These are phyloP conservation scores for Zaprionus kolodkinae DNA, from an alignment of 1,140 invertebrate genomes.

Conservation along the genomic window DNA sequence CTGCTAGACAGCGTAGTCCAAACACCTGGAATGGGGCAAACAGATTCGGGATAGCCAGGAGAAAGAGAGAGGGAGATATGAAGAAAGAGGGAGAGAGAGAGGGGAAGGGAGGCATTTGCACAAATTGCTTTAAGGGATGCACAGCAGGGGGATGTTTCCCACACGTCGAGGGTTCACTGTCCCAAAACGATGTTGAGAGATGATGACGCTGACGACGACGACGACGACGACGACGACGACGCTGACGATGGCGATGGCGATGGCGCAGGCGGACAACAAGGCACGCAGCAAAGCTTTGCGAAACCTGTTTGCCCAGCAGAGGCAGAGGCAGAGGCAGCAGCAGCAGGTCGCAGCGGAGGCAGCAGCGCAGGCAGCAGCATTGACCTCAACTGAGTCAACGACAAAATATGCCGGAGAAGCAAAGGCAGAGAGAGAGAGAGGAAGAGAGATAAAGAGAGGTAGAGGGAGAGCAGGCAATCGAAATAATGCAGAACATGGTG, in stretches of 20 bases:
- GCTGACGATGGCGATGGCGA: neutral
- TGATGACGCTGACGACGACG: neutral
- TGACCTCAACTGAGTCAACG: slow-evolving; percentile 80
- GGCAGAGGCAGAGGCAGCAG: slow-evolving; percentile 26
- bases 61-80: neutral
- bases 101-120: neutral
- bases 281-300: slow-evolving; percentile 30
- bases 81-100: neutral
- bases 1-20: slow-evolving; percentile 60
- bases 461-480: slow-evolving; percentile 51
- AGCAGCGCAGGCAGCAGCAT: slow-evolving; percentile 56
- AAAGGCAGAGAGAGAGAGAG: neutral
- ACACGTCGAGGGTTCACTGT: slow-evolving; percentile 41
- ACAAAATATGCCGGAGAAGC: slow-evolving; percentile 71
- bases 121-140: slow-evolving; percentile 40
- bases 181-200: slow-evolving; percentile 16
- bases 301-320: slow-evolving; percentile 67
- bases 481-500: slow-evolving; percentile 82
- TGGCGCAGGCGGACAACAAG: slow-evolving; percentile 27
- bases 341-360: slow-evolving; percentile 46
- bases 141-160: slow-evolving; percentile 27
- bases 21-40: slow-evolving; percentile 81
- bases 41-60: slow-evolving; percentile 64
- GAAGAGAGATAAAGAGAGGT: slow-evolving; percentile 4
- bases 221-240: neutral